Percentiles rank a stretch among this genome's conserved stretches.
These are phyloP conservation scores for Agrochola macilenta DNA, from an alignment of 2,888 invertebrate species.

Conservation along the genomic window DNA sequence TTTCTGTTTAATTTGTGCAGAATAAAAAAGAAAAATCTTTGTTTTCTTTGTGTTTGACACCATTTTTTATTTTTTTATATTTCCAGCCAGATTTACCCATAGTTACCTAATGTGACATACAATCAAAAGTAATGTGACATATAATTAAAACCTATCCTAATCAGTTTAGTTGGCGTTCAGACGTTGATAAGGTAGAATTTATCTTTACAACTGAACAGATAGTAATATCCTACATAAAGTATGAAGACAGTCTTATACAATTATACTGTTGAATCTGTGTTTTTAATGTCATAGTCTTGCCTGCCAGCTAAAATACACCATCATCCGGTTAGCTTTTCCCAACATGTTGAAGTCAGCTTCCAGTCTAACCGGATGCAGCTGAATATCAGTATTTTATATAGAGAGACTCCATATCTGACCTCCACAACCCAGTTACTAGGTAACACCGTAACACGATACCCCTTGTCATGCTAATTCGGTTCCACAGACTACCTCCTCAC, in stretches of 20 bases:
- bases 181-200: slow-evolving; percentile 21
- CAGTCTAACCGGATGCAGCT: background rate
- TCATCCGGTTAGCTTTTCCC: background rate
- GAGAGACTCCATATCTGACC: background rate
- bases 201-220: slow-evolving; percentile 47
- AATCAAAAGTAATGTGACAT: slow-evolving; percentile 21
- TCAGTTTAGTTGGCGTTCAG: slow-evolving; percentile 1
- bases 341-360: background rate
- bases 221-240: background rate
- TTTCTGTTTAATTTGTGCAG: too few relatives aligned
- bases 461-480: background rate
- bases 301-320: background rate
- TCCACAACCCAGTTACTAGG: background rate
- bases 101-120: slow-evolving; percentile 9
- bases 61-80: too few relatives aligned
- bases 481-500: background rate
- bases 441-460: too few relatives aligned
- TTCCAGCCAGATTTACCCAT: background rate
- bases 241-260: background rate
- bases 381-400: background rate
- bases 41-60: too few relatives aligned
- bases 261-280: background rate
- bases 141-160: slow-evolving; percentile 17
- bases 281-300: background rate
- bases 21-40: too few relatives aligned